Percentiles rank a stretch among this genome's conserved stretches.
These are phyloP conservation scores for Pristis pectinata DNA, from an alignment of 2,797 vertebrate genomes.

Conservation along the genomic window DNA sequence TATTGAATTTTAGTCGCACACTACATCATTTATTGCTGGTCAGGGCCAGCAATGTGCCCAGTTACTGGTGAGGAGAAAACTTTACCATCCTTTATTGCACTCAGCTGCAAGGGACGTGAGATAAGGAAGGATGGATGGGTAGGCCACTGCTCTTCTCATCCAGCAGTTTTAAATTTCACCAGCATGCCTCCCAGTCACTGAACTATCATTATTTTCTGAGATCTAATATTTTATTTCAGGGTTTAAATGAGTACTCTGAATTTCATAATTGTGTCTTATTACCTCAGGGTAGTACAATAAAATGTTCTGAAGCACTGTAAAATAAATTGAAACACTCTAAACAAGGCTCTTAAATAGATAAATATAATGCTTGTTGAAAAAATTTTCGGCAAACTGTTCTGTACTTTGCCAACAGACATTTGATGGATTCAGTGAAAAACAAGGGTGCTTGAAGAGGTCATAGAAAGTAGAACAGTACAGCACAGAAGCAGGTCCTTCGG, in stretches of 20 bases:
- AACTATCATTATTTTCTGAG: constrained; percentile 11
- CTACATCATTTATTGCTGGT: not conserved
- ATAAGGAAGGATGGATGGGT: not conserved
- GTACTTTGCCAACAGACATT: not conserved
- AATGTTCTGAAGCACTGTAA: not conserved
- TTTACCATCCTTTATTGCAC: not conserved
- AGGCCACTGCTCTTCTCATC: not conserved
- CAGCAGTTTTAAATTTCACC: not conserved
- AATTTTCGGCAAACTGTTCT: not conserved
- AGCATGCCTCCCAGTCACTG: not conserved
- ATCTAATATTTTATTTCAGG: not conserved
- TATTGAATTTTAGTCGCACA: not conserved
- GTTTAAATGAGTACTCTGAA: not conserved
- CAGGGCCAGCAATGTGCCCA: not conserved
- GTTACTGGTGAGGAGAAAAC: not conserved
- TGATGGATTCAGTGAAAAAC: not conserved
- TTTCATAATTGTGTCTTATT: not conserved
- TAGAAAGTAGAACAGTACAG: not conserved
- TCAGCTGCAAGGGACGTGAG: not conserved
- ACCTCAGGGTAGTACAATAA: not conserved
- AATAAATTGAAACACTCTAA: constrained; percentile 9
- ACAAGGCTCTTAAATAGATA: not conserved
- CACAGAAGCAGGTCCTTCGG: too few species aligned
- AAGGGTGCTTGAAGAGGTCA: not conserved
- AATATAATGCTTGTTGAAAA: not conserved